These are phyloP conservation scores for Sebastes taczanowskii DNA, from an alignment of 2,797 vertebrate genomes.

Conservation along the genomic window DNA sequence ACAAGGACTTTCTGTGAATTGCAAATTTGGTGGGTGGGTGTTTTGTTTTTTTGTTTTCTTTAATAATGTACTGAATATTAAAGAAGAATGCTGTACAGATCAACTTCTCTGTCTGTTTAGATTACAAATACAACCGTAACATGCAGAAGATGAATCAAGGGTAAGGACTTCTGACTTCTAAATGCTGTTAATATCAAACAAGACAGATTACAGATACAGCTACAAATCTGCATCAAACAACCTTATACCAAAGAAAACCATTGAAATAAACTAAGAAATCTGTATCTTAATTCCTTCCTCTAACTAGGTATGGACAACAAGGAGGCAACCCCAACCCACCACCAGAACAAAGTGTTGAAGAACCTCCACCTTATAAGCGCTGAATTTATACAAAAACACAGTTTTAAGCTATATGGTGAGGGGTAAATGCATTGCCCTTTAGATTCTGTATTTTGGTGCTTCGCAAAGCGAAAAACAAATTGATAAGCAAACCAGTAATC, in stretches of 20 bases:
- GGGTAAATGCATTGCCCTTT: too few relatives aligned
- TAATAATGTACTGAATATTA: too few relatives aligned
- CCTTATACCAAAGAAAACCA: too few relatives aligned
- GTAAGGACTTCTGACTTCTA: background rate
- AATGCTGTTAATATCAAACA: background rate
- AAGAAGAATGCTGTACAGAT: background rate
- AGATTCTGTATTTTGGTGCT: background rate
- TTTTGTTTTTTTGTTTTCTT: background rate
- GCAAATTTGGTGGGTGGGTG: background rate
- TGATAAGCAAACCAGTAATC: too few relatives aligned
- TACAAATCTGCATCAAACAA: background rate
- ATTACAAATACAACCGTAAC: background rate
- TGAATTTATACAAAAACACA: background rate
- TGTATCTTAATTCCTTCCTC: background rate
- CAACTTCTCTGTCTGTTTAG: background rate
- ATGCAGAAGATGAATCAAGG: accelerated
- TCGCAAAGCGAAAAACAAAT: background rate
- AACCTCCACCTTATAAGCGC: background rate
- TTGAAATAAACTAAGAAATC: background rate
- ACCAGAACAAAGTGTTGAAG: too few relatives aligned
- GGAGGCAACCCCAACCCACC: too few relatives aligned
- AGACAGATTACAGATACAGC: background rate
- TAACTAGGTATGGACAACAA: background rate
- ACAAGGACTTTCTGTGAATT: background rate
- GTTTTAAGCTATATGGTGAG: too few relatives aligned